phyloP scores from a whole-genome alignment of 2,888 invertebrate species.

The Teleiodes luculella region DNA sequence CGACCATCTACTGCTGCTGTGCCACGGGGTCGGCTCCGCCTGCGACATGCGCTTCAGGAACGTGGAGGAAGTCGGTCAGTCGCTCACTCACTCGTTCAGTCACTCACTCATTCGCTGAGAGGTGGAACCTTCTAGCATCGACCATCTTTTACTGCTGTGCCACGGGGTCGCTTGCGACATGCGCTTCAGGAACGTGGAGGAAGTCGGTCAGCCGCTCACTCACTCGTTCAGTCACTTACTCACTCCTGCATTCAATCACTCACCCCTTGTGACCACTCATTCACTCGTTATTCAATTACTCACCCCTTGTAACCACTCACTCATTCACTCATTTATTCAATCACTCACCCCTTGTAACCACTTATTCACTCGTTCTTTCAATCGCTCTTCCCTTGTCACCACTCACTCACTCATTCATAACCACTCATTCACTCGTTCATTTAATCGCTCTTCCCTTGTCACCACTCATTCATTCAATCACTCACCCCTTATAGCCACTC shows the following conservation, averaged over 20 bases:
- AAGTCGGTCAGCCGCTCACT: slow-evolving; percentile 42
- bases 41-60: too few species aligned
- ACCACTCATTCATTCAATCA: background rate
- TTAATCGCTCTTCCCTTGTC: background rate
- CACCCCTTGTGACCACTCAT: background rate
- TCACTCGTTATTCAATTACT: too few species aligned
- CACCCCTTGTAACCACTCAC: background rate
- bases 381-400: background rate
- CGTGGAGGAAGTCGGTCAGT: too few species aligned
- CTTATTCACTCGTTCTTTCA: background rate
- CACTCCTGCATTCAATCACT: background rate
- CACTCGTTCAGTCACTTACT: background rate
- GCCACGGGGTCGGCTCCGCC: too few species aligned
- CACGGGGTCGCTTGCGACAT: slow-evolving; percentile 97
- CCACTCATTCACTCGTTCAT: too few species aligned
- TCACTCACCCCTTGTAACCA: background rate
- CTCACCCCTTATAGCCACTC: background rate
- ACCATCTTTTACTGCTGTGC: slow-evolving; percentile 90
- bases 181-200: slow-evolving; percentile 91
- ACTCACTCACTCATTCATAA: too few species aligned
- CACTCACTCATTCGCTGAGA: slow-evolving; percentile 40
- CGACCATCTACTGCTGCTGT: too few species aligned
- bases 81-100: background rate
- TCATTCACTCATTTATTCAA: background rate
- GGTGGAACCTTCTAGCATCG: slow-evolving; percentile 85